phyloP scores from a whole-genome alignment of 2,113 vertebrate species.

The Cheirogaleus medius region DNA sequence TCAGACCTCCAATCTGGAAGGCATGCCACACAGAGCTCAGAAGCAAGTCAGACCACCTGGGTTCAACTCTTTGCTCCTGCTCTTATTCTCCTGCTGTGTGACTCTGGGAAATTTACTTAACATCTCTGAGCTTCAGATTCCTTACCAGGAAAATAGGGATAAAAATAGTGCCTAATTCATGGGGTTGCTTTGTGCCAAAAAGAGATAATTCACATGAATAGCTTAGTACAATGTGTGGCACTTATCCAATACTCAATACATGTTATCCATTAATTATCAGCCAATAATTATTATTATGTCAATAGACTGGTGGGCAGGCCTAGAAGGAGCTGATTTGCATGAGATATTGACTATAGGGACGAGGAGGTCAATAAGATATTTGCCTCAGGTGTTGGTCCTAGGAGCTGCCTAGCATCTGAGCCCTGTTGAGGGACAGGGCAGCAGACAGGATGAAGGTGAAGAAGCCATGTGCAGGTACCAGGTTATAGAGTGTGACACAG shows the following conservation, averaged over 20 bases:
- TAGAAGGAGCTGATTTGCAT: not conserved
- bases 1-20: not conserved
- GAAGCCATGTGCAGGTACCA: not conserved
- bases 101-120: not conserved
- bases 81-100: not conserved
- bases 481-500: not conserved
- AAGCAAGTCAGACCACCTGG: not conserved
- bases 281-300: not conserved
- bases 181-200: not conserved
- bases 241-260: conserved; percentile 7
- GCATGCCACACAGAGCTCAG: fast-evolving
- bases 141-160: not conserved
- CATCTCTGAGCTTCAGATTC: not conserved
- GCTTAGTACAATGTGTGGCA: not conserved
- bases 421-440: not conserved
- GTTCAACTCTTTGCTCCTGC: not conserved
- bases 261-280: not conserved
- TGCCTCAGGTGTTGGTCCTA: not conserved
- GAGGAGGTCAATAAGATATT: not conserved
- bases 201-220: not conserved
- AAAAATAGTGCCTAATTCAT: not conserved
- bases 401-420: not conserved
- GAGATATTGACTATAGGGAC: not conserved
- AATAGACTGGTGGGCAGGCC: not conserved
- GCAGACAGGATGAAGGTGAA: not conserved